Base-by-base conservation (phyloP, 2,888 invertebrate genomes). In the Bellardia pandia region DNA sequence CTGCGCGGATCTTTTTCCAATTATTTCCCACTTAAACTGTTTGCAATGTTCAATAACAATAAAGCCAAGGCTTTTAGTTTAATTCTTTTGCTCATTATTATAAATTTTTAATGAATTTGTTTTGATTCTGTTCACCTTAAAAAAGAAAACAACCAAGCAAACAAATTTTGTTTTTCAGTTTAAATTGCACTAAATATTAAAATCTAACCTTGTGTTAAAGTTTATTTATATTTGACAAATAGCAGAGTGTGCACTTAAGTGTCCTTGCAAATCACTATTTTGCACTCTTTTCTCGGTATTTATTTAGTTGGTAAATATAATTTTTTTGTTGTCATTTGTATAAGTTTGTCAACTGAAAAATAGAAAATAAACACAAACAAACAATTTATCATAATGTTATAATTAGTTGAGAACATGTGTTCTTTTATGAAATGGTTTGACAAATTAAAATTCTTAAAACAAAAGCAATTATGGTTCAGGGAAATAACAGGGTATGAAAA, bases 371-470 rank as follows among this genome's bases (percentile, higher is more conserved):
- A 3, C 11, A 33, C 51, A 56, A 72, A 69, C 45, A 62, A 66
- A 16, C 72, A 68, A 77, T 86, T 81, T 68, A 72, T 81, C 40
- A 74, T 68, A 77, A 80, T 80, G 62, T 33, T 76, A 66, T 76
- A 85, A 86, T 81, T 86, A 86, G 72, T 74, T 77, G 77, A 86
- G 72, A 85, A 64, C 79, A 81, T 76, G 72, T 72, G 66, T 64
- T 68, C n/a, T n/a, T 16, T 58, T 45, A 48, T 85, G 23, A 5
- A 40, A 56, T 23, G 53, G 1, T 11, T 60, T 33, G 33, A 60
- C 60, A 60, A 60, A 13, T 60, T n/a, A 60, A 33, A 60, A 13
- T 56, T 1, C 4, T 8, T 56, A 7, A 8, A 8, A 4, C 0
- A 56, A 45, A 11, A 7, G 53, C 23, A 16, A 16, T 23, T 16